Evolutionary conservation across 2,797 vertebrate species (phyloP).

Genomic region (Eutrigla gurnardus): DNA sequence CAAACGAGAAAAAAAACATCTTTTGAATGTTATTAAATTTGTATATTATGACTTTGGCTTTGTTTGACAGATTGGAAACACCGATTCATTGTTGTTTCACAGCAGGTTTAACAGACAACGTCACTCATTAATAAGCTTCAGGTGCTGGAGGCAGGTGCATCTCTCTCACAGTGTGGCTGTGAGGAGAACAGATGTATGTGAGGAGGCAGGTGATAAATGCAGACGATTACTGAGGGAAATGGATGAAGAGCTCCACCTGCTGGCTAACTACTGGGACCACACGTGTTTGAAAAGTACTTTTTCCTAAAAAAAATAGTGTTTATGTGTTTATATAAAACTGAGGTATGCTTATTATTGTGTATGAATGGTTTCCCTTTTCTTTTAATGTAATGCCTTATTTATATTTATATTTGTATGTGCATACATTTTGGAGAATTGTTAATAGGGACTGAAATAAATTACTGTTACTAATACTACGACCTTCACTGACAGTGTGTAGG

Average conservation of each 20-base stretch:
- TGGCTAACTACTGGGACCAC: conserved; percentile 30
- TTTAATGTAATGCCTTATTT: neutral
- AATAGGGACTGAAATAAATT: neutral
- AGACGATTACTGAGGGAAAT: conserved; percentile 15
- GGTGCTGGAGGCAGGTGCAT: neutral
- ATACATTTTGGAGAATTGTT: neutral
- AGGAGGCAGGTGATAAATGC: neutral
- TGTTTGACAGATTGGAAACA: neutral
- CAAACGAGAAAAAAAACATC: neutral
- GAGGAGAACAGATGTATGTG: neutral
- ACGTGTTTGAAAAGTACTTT: neutral
- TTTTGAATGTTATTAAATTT: neutral
- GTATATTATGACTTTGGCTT: neutral
- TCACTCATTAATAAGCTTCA: neutral
- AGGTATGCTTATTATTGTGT: neutral
- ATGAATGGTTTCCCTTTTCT: neutral
- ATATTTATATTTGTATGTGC: neutral
- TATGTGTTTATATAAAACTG: no score
- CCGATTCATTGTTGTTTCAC: neutral
- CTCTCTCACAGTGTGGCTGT: neutral
- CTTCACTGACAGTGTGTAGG: neutral
- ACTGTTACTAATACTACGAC: neutral
- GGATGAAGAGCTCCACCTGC: conserved; percentile 57
- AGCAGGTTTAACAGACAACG: neutral
- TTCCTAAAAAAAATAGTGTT: no score